Evolutionary conservation across 2,888 invertebrate species (phyloP), one percentile per base, ranked within the genome.

Genomic region (Rhingia campestris): DNA sequence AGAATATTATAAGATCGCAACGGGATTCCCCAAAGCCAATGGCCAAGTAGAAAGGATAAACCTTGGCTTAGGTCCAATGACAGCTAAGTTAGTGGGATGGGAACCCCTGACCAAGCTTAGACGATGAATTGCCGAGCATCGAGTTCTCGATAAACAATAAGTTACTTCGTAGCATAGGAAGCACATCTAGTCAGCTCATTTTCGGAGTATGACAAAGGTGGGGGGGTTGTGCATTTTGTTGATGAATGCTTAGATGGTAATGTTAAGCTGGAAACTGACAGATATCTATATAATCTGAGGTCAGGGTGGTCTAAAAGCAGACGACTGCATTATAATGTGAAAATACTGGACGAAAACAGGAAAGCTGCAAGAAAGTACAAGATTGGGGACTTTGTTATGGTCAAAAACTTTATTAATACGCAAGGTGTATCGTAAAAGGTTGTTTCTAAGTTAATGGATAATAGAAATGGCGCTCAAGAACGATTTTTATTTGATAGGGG

Each of bases 71-170:
- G 70, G 51, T 0, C 79, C 87, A 32, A 87, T 87, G 86, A 77
- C 86, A 0, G 69, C 86, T 1, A 86, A 86, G 63, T 53, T 61
- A 35, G n/a, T 10, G 6, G 14, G 53, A 53, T 7, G 56, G 53
- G 6, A n/a, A 51, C 3, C 32, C 32, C 22, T 9, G 49, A 14
- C 10, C 12, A 14, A n/a, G 54, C n/a, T 85, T 81, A 73, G 37
- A 67, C 47, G 43, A 30, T 22, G 53, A 47, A 22, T 22, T 88
- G 10, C 12, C 49, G 33, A 30, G 86, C 0, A 86, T 82, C 7
- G 88, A 88, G 69, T 88, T 86, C 79, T 73, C 81, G 4, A 67
- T 88, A 9, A 88, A 88, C 73, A 88, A 88, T 76, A 87, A 87
- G 0, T 41, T 88, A 7, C 79, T 84, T 47, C 86, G 87, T 59